These are phyloP conservation scores for Lepidurus apus DNA, from an alignment of 1,140 invertebrate species.

Conservation along the genomic window DNA sequence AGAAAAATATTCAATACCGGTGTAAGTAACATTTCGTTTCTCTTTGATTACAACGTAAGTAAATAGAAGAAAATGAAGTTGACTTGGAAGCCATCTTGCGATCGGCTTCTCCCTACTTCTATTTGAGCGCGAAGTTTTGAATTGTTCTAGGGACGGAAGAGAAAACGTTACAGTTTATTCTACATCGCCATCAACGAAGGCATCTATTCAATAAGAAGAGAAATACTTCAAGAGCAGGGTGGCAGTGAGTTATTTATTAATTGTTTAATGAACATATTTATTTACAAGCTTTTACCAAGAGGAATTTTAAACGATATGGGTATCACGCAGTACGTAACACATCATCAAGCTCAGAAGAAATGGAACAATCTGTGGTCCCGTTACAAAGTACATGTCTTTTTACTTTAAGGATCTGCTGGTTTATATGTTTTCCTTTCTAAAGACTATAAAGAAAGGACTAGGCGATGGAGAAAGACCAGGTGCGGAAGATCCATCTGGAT, in stretches of 20 bases:
- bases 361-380: slow-evolving; percentile 34
- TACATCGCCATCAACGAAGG: slow-evolving; percentile 28
- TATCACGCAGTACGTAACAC: slow-evolving; percentile 26
- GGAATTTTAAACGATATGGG: slow-evolving; percentile 33
- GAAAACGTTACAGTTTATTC: slow-evolving; percentile 29
- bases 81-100: neutral
- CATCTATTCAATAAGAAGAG: slow-evolving; percentile 33
- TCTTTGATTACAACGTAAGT: neutral
- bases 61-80: neutral
- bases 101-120: neutral
- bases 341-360: slow-evolving; percentile 34
- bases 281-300: slow-evolving; percentile 3
- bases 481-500: slow-evolving; percentile 27
- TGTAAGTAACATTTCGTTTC: neutral
- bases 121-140: neutral
- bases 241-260: slow-evolving; percentile 31
- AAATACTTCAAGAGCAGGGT: slow-evolving; percentile 32
- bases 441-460: neutral
- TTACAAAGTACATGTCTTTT: slow-evolving; percentile 26
- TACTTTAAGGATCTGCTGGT: neutral
- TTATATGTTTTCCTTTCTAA: neutral
- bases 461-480: slow-evolving; percentile 11
- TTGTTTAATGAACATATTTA: neutral
- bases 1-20: neutral
- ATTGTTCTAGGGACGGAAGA: slow-evolving; percentile 34